phyloP scores from a whole-genome alignment of 2,113 vertebrate genomes.

The Trinectes maculatus region DNA sequence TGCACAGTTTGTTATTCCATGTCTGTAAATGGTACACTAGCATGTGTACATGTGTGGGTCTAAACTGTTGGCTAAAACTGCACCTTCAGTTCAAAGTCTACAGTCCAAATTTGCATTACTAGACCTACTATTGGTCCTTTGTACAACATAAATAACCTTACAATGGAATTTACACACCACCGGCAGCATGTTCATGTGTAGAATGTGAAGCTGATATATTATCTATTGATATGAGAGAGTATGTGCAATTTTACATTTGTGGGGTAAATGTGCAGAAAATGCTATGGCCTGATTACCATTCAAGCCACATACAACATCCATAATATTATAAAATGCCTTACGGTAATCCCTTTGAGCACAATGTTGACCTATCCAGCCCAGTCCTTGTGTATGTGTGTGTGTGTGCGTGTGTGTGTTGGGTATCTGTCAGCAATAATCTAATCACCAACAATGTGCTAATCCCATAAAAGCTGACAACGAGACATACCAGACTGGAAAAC shows the following conservation, averaged over 20 bases:
- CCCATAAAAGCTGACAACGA: constrained; percentile 59
- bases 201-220: constrained; percentile 1
- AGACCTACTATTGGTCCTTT: neutral
- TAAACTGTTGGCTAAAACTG: neutral
- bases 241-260: constrained; percentile 29
- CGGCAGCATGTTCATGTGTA: constrained; percentile 3
- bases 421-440: constrained; percentile 38
- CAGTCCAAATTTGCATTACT: neutral
- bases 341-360: constrained; percentile 25
- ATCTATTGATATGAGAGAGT: constrained; percentile 17
- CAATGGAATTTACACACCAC: neutral
- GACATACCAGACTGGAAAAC: constrained; percentile 48
- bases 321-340: constrained; percentile 37
- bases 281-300: constrained; percentile 61
- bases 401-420: constrained; percentile 7
- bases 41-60: neutral
- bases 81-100: neutral
- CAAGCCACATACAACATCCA: constrained; percentile 50
- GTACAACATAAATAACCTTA: neutral
- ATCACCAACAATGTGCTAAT: constrained; percentile 45
- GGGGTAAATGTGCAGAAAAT: constrained; percentile 56
- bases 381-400: neutral
- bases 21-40: no score
- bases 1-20: no score
- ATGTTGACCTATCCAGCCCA: constrained; percentile 17